These are phyloP conservation scores for Philaethria dido DNA, from an alignment of 2,888 invertebrate species.

Conservation along the genomic window DNA sequence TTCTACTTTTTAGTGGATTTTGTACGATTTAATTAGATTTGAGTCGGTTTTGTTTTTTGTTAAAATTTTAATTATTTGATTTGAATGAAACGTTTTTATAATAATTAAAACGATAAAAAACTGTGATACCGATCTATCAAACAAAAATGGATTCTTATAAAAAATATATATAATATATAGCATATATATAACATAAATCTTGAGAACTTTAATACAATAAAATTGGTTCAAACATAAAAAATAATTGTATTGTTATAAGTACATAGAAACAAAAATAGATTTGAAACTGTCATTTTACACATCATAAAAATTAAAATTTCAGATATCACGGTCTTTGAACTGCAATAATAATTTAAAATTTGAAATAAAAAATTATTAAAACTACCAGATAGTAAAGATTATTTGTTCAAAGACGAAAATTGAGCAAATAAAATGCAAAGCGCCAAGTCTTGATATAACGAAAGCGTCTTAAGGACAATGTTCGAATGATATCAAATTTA, in stretches of 20 bases:
- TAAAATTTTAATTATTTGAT: too few species aligned
- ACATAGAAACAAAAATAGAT: not conserved
- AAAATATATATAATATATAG: too few species aligned
- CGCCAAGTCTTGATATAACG: not conserved
- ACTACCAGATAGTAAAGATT: not conserved
- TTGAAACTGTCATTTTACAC: not conserved
- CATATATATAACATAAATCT: too few species aligned
- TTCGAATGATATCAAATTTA: not conserved
- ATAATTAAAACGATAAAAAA: too few species aligned
- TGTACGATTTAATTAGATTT: too few species aligned
- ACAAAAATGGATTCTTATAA: too few species aligned
- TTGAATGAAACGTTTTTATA: too few species aligned
- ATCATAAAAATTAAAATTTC: not conserved
- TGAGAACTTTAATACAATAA: too few species aligned
- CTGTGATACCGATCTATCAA: too few species aligned
- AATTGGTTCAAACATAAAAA: not conserved
- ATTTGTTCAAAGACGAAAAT: not conserved
- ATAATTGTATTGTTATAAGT: not conserved
- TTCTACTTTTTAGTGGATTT: too few species aligned
- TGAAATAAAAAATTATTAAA: not conserved
- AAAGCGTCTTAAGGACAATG: constrained; percentile 1
- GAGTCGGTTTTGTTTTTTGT: too few species aligned
- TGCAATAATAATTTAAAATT: not conserved
- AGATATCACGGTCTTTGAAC: not conserved
- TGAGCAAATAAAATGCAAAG: not conserved